phyloP scores from a whole-genome alignment of 2,888 invertebrate genomes.

The Apodemia duryi region DNA sequence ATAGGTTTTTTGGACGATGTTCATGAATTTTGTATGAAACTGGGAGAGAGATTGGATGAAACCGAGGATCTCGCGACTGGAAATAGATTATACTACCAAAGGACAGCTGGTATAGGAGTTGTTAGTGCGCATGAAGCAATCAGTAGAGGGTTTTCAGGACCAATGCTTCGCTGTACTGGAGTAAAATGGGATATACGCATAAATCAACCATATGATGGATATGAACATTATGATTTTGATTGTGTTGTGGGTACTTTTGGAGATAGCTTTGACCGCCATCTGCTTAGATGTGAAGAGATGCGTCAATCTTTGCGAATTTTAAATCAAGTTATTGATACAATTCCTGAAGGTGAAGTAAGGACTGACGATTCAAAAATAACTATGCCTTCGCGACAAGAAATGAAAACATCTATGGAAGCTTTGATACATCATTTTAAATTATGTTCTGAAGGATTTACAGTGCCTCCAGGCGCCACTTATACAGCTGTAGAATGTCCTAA shows the following conservation, averaged over 20 bases:
- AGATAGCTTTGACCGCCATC: conserved; percentile 90
- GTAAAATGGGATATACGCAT: conserved; percentile 94
- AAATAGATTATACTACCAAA: conserved; percentile 82
- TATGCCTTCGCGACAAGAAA: conserved; percentile 86
- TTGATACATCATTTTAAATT: conserved; percentile 94
- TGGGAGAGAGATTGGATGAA: conserved; percentile 89
- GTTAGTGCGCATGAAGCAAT: conserved; percentile 88
- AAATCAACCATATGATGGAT: conserved; percentile 90
- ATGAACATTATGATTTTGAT: conserved; percentile 90
- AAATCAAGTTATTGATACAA: conserved; percentile 88
- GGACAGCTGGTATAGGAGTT: conserved; percentile 86
- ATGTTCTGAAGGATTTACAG: conserved; percentile 88
- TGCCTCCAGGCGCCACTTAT: conserved; percentile 92
- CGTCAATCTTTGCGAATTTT: conserved; percentile 89
- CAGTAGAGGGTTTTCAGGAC: conserved; percentile 83
- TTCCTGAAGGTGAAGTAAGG: conserved; percentile 89
- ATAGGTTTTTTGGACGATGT: conserved; percentile 89
- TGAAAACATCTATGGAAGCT: conserved; percentile 94
- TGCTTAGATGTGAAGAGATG: conserved; percentile 84
- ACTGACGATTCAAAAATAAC: conserved; percentile 89
- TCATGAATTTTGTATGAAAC: conserved; percentile 82
- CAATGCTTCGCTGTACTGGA: conserved; percentile 89
- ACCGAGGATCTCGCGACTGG: conserved; percentile 87
- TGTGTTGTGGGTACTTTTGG: conserved; percentile 89
- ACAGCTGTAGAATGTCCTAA: conserved; percentile 90